phyloP scores from a whole-genome alignment of 2,797 vertebrate species.

The Poeciliopsis presidionis region DNA sequence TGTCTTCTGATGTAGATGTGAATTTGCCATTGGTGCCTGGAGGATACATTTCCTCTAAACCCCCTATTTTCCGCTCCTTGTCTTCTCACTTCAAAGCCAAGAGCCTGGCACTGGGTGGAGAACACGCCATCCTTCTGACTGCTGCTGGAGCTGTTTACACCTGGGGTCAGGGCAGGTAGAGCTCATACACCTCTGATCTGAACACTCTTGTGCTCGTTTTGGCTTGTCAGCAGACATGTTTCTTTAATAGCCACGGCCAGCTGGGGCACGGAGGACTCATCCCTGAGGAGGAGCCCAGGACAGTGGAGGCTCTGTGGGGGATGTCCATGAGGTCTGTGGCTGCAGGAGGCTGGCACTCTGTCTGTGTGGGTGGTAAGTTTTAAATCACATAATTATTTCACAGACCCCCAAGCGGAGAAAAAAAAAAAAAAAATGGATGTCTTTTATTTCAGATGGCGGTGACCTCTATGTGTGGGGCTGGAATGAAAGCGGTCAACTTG shows the following conservation, averaged over 20 bases:
- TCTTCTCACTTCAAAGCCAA: slow-evolving; percentile 74
- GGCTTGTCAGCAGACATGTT: slow-evolving; percentile 9
- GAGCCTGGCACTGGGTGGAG: slow-evolving; percentile 82
- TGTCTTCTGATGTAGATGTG: slow-evolving; percentile 13
- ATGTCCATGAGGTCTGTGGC: slow-evolving; percentile 82
- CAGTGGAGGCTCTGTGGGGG: slow-evolving; percentile 89
- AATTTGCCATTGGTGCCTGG: slow-evolving; percentile 84
- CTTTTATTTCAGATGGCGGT: slow-evolving; percentile 79
- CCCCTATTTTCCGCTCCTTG: slow-evolving; percentile 82
- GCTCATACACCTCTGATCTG: background rate
- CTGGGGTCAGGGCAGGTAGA: slow-evolving; percentile 91
- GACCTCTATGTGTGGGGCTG: slow-evolving; percentile 97
- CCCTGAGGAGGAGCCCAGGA: slow-evolving; percentile 80
- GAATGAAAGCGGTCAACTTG: slow-evolving; percentile 95
- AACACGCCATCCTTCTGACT: slow-evolving; percentile 86
- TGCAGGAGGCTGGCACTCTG: slow-evolving; percentile 92
- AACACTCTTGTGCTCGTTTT: background rate
- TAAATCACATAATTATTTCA: background rate
- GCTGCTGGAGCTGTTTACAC: slow-evolving; percentile 79
- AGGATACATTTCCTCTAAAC: slow-evolving; percentile 78
- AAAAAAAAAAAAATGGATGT: background rate
- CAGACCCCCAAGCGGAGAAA: background rate
- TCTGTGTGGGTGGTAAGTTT: slow-evolving; percentile 85
- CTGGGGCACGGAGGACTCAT: slow-evolving; percentile 88
- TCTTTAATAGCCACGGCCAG: slow-evolving; percentile 88